Evolutionary conservation across 2,888 invertebrate species (phyloP).

Genomic region (Pachycephus smyrnensis): DNA sequence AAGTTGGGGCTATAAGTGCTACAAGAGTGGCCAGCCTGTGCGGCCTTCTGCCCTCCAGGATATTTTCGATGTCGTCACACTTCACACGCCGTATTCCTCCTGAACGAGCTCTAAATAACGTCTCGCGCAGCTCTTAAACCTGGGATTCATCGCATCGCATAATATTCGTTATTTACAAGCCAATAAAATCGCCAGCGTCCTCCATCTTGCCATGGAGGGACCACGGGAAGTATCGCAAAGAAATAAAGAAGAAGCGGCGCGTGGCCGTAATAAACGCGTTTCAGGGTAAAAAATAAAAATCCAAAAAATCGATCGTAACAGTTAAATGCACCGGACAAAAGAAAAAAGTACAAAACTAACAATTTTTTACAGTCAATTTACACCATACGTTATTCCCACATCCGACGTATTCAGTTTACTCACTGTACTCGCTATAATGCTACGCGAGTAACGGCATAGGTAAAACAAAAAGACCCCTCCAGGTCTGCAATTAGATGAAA

Average conservation of each 20-base stretch:
- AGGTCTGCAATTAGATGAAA: background rate
- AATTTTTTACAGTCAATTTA: background rate
- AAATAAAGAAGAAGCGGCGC: background rate
- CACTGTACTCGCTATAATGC: background rate
- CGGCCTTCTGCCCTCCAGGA: constrained; percentile 5
- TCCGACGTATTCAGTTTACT: background rate
- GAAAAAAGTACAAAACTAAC: background rate
- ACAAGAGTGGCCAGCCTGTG: background rate
- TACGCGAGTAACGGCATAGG: background rate
- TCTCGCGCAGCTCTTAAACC: constrained; percentile 21
- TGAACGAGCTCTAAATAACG: constrained; percentile 26
- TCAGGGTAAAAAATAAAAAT: background rate
- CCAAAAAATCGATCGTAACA: background rate
- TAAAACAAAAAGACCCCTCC: background rate
- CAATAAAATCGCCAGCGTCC: constrained; percentile 26
- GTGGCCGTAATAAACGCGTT: background rate
- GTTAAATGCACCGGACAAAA: background rate
- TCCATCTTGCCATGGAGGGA: background rate
- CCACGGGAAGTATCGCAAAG: background rate
- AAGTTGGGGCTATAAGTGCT: background rate
- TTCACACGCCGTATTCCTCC: background rate
- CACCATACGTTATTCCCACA: background rate
- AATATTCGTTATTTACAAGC: constrained; percentile 35
- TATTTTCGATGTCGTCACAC: constrained; percentile 1
- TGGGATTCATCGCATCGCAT: constrained; percentile 21